phyloP scores from a whole-genome alignment of 2,888 invertebrate species.

The Dexiosoma caninum region DNA sequence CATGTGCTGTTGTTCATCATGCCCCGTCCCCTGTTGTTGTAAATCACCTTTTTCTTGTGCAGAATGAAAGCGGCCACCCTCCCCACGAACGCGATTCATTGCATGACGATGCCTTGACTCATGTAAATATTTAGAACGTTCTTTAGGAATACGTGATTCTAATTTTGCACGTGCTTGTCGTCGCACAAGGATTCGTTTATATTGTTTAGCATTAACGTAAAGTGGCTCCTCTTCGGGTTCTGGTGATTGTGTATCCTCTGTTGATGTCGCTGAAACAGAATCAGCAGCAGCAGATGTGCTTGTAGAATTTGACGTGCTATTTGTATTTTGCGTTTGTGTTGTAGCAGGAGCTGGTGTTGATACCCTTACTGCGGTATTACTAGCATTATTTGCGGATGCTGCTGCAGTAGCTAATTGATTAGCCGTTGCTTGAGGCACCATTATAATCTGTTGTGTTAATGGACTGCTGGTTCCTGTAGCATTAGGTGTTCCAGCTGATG shows the following conservation, averaged over 20 bases:
- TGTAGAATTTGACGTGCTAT: slow-evolving; percentile 37
- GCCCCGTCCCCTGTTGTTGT: slow-evolving; percentile 58
- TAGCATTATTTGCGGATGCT: slow-evolving; percentile 43
- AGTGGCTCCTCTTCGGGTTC: slow-evolving; percentile 92
- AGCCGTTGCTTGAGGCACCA: slow-evolving; percentile 71
- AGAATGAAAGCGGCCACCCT: slow-evolving; percentile 97
- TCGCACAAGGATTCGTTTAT: slow-evolving; percentile 95
- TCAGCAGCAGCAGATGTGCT: slow-evolving; percentile 66
- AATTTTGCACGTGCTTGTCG: slow-evolving; percentile 96
- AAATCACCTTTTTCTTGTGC: slow-evolving; percentile 72
- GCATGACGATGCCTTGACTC: slow-evolving; percentile 98
- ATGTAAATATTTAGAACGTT: slow-evolving; percentile 98
- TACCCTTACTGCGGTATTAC: slow-evolving; percentile 58
- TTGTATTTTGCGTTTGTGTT: slow-evolving; percentile 57
- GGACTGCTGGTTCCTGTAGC: slow-evolving; percentile 55
- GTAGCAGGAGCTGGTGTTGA: slow-evolving; percentile 55
- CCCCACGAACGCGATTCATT: slow-evolving; percentile 97
- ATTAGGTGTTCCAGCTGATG: slow-evolving; percentile 67
- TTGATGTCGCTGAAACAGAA: slow-evolving; percentile 65
- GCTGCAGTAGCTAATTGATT: slow-evolving; percentile 61
- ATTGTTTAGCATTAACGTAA: slow-evolving; percentile 99
- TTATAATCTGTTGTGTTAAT: slow-evolving; percentile 72
- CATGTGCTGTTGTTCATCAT: slow-evolving; percentile 61
- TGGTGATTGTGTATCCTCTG: slow-evolving; percentile 70
- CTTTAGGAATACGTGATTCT: slow-evolving; percentile 97